A percentile compares a stretch with the other conserved stretches of the same genome.
These are phyloP conservation scores for Coenobita brevimanus DNA, from an alignment of 1,140 invertebrate species.

Conservation along the genomic window DNA sequence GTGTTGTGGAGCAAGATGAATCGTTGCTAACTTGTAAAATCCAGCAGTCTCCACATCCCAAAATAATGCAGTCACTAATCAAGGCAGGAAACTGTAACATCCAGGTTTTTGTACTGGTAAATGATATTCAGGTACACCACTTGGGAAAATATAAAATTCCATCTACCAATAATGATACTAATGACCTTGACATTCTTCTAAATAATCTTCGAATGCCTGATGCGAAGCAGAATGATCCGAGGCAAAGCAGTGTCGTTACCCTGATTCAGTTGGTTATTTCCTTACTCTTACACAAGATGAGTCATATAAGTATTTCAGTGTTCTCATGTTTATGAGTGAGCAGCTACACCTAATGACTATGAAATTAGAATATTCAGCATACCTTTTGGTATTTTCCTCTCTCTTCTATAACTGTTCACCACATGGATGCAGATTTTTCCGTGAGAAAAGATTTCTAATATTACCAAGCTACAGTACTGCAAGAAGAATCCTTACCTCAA, in stretches of 20 bases:
- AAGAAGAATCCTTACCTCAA: neutral
- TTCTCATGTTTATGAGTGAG: neutral
- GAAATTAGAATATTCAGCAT: conserved; percentile 15
- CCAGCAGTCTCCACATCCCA: neutral
- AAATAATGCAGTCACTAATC: too few relatives aligned
- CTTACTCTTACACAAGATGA: neutral
- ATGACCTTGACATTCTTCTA: neutral
- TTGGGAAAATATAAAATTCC: conserved; percentile 25
- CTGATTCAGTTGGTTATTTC: neutral
- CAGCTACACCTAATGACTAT: conserved; percentile 23
- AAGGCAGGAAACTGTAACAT: too few relatives aligned
- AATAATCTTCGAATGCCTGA: neutral
- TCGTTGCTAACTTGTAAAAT: neutral
- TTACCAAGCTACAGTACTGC: conserved; percentile 1
- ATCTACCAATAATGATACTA: neutral
- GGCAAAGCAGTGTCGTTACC: neutral
- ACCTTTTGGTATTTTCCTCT: conserved; percentile 21
- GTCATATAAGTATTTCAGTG: conserved; percentile 2
- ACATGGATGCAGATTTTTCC: neutral
- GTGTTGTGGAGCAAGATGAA: neutral
- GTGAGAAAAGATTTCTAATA: conserved; percentile 1
- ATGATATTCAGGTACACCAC: neutral
- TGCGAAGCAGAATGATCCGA: too few relatives aligned
- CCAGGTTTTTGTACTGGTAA: too few relatives aligned
- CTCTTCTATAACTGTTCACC: conserved; percentile 27